Base-by-base conservation (phyloP, 2,888 invertebrate genomes). In the Tanytarsus gracilentus region DNA sequence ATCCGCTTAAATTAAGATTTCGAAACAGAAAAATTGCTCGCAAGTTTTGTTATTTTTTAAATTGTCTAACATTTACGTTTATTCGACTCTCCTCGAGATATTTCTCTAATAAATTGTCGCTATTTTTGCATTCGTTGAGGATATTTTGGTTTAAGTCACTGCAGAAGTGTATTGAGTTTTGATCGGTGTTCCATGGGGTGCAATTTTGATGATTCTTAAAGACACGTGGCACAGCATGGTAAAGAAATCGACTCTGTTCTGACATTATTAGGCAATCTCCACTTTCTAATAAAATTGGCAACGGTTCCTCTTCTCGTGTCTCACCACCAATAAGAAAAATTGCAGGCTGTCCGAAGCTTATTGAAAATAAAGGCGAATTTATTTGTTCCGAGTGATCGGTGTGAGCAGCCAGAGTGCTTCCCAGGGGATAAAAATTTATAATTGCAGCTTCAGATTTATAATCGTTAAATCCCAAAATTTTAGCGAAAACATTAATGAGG, bases 211-310 rank as follows among this genome's bases (percentile, higher is more conserved):
- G n/a, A n/a, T n/a, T n/a, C 53, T 78, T 73, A 65, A 91, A 68
- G 67, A 99, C 87, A 73, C 84, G 85, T 1, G 98, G 98, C 1
- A 99, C 87, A 3, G 92, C 97, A 73, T 99, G 99, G 72, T 93
- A 97, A 65, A 86, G 86, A 2, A 92, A 76, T 60, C 98, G 79
- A 1, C 92, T 85, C 65, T 81, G 78, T 63, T 84, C 85, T 2
- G 88, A 85, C 98, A 99, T 97, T 0, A 98, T 75, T 29, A 94
- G 75, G 59, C 97, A 78, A 73, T 99, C 98, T 0, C 98, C 98
- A 73, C 91, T 92, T 61, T 82, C 78, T 2, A 99, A 74, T 66
- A 84, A 80, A 56, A 99, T 68, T 1, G 89, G 82, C 16, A 78
- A 75, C 2, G 88, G 85, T 67, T 80, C 75, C 52, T 80, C 78